Conservation (phyloP, 2,888 invertebrate species). For the Aethes cnicana region DNA sequence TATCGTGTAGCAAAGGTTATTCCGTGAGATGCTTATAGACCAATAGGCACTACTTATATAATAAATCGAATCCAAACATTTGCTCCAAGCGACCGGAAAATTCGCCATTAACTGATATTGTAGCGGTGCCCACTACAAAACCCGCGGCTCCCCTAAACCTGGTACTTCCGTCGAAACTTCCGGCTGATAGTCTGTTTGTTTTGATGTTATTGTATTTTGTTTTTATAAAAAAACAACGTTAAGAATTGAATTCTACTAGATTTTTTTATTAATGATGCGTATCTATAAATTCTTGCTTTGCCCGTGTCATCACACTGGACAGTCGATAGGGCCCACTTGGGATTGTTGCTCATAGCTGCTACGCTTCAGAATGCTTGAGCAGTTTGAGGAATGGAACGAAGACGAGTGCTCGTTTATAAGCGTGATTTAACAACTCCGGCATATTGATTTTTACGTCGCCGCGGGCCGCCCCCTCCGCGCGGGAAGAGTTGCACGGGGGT, state of each 20-base stretch:
- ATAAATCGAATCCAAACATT: constrained; percentile 4
- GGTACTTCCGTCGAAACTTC: constrained; percentile 13
- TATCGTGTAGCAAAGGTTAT: no score
- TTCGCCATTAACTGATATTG: constrained; percentile 10
- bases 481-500: constrained; percentile 83
- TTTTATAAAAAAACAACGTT: no score
- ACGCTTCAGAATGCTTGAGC: constrained; percentile 60
- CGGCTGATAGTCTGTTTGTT: constrained; percentile 1
- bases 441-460: constrained; percentile 84
- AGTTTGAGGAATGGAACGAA: constrained; percentile 81
- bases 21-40: not conserved
- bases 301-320: no score
- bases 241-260: no score
- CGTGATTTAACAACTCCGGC: constrained; percentile 91
- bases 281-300: no score
- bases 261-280: no score
- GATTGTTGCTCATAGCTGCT: constrained; percentile 45
- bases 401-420: constrained; percentile 84
- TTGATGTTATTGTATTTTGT: not conserved
- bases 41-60: not conserved
- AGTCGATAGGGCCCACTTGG: not conserved
- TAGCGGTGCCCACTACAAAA: constrained; percentile 15
- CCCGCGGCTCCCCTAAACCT: constrained; percentile 4
- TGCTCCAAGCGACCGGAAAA: constrained; percentile 12
- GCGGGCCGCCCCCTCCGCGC: constrained; percentile 78